These are phyloP conservation scores for Cryptoleucopteryx plumbea DNA, from an alignment of 2,113 vertebrate genomes.

Conservation along the genomic window DNA sequence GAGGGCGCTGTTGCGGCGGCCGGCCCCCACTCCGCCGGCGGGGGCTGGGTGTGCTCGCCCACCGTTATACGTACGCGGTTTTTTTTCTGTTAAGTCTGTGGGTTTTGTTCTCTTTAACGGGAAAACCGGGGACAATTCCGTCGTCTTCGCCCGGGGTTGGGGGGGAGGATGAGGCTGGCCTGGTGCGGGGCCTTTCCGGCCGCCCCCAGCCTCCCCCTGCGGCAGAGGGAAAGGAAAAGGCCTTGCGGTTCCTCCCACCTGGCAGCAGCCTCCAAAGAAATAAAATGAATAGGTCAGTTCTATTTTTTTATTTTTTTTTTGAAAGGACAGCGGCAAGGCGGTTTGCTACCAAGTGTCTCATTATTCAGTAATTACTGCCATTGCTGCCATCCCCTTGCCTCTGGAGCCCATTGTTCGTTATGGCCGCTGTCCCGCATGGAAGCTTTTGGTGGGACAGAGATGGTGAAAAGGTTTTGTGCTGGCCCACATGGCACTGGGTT, in stretches of 20 bases:
- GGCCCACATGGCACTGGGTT: not conserved
- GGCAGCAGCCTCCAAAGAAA: not conserved
- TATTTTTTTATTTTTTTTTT: not conserved
- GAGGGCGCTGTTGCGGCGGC: too few species aligned
- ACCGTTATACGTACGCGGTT: too few species aligned
- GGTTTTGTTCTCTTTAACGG: fast-evolving
- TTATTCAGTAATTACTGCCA: not conserved
- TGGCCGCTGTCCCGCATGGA: fast-evolving
- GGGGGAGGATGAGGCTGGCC: too few species aligned
- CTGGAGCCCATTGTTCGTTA: fast-evolving
- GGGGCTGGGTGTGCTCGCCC: too few species aligned
- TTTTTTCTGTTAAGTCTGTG: too few species aligned
- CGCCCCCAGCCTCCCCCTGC: fast-evolving
- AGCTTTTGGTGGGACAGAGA: not conserved
- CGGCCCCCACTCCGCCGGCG: too few species aligned
- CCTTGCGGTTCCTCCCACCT: not conserved
- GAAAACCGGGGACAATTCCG: fast-evolving
- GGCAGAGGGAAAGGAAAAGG: not conserved
- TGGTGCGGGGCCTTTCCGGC: fast-evolving
- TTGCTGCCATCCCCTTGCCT: fast-evolving
- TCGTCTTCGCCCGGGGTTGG: too few species aligned
- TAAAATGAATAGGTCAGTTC: fast-evolving
- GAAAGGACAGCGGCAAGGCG: not conserved
- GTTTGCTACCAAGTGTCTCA: not conserved
- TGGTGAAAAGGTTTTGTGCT: not conserved